A percentile compares a stretch with the other conserved stretches of the same genome.
Conservation (phyloP, 2,888 invertebrate genomes). For the Sarcophaga carnaria region DNA sequence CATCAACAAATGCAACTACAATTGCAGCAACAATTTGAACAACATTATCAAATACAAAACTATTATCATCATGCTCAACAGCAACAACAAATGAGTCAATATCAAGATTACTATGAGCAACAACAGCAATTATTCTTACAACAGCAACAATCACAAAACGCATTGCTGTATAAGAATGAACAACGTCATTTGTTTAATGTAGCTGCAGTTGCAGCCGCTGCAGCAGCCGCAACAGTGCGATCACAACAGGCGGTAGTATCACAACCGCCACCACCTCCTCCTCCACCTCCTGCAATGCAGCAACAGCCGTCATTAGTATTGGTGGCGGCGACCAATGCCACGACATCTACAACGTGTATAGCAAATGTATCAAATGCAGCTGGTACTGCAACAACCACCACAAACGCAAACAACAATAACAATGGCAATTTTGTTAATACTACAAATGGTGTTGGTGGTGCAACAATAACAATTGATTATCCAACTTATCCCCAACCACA, state of each 20-base stretch:
- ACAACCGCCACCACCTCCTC: constrained; percentile 32
- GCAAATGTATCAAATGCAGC: constrained; percentile 66
- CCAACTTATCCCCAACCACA: constrained; percentile 65
- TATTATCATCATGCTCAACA: constrained; percentile 69
- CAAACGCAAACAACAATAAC: constrained; percentile 47
- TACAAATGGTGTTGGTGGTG: constrained; percentile 19
- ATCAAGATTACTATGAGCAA: constrained; percentile 63
- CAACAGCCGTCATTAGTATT: constrained; percentile 41
- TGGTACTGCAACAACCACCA: constrained; percentile 70
- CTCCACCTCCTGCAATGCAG: constrained; percentile 3
- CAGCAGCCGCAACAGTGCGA: constrained; percentile 41
- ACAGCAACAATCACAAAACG: constrained; percentile 71
- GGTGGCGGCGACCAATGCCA: constrained; percentile 57
- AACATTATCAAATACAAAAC: constrained; percentile 72
- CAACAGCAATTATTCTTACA: constrained; percentile 63
- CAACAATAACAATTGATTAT: constrained; percentile 51
- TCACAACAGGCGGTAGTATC: constrained; percentile 14
- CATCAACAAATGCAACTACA: constrained; percentile 72
- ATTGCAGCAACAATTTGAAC: constrained; percentile 72
- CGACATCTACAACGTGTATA: constrained; percentile 53
- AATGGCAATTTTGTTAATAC: constrained; percentile 53
- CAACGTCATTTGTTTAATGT: constrained; percentile 60
- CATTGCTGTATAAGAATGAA: constrained; percentile 56
- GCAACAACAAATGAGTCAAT: constrained; percentile 70
- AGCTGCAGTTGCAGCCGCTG: constrained; percentile 36